Conservation (phyloP, 2,888 invertebrate genomes). For the Thereva nobilitata region DNA sequence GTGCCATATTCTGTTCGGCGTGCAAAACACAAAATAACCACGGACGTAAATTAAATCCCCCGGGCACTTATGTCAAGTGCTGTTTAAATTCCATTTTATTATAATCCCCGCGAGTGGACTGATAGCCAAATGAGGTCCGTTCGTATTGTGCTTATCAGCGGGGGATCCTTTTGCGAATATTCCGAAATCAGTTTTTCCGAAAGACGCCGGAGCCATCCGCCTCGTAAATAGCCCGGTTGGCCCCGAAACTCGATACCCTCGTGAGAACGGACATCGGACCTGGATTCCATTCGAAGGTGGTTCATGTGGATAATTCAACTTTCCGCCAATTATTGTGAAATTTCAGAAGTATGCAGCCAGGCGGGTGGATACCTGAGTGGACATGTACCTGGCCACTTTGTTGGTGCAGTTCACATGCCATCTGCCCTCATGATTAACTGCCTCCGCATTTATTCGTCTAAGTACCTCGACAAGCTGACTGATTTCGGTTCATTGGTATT, state of each 20-base stretch:
- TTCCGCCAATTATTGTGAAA: constrained; percentile 32
- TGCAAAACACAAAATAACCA: too few species aligned
- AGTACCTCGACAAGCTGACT: constrained; percentile 21
- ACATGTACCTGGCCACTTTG: neutral
- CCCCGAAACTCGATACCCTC: constrained; percentile 22
- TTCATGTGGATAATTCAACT: constrained; percentile 31
- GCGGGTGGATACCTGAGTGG: neutral
- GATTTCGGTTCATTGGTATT: constrained; percentile 28
- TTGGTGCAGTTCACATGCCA: constrained; percentile 22
- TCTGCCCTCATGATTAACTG: constrained; percentile 29
- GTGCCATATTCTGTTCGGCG: too few species aligned
- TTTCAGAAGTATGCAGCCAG: constrained; percentile 21
- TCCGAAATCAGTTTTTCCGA: constrained; percentile 16
- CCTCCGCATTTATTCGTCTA: constrained; percentile 17
- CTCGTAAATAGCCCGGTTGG: constrained; percentile 5
- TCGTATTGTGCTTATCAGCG: too few species aligned
- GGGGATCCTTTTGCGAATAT: constrained; percentile 12
- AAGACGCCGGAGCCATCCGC: constrained; percentile 11
- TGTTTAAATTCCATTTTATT: too few species aligned
- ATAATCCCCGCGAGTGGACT: too few species aligned
- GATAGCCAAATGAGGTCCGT: too few species aligned
- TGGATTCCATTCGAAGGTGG: constrained; percentile 28
- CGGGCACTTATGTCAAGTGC: too few species aligned
- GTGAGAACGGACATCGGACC: constrained; percentile 30
- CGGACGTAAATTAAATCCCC: too few species aligned